phyloP scores from a whole-genome alignment of 2,888 invertebrate species.

The Patella ulyssiponensis region DNA sequence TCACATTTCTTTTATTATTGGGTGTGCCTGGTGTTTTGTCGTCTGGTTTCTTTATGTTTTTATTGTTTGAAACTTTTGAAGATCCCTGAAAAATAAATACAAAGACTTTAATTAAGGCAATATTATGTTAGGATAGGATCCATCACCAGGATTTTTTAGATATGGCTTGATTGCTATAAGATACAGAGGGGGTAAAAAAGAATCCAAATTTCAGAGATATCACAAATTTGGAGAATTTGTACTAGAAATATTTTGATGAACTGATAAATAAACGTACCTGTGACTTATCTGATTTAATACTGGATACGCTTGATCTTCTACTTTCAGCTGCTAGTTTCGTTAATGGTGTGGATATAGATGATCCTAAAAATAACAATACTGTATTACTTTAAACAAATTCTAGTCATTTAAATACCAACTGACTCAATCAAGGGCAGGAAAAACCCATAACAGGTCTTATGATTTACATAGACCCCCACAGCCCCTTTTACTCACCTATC shows the following conservation, averaged over 20 bases:
- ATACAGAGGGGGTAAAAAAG: too few relatives aligned
- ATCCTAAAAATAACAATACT: not conserved
- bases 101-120: not conserved
- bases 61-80: slow-evolving; percentile 38
- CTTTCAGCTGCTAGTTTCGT: slow-evolving; percentile 2
- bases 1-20: slow-evolving; percentile 38
- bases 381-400: too few relatives aligned
- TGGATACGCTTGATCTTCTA: not conserved
- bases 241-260: not conserved
- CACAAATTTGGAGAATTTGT: not conserved
- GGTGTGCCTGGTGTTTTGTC: slow-evolving; percentile 6
- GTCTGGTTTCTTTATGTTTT: slow-evolving; percentile 34
- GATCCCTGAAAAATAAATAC: slow-evolving; percentile 36
- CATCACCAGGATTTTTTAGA: too few relatives aligned
- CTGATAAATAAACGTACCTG: not conserved
- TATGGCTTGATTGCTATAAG: too few relatives aligned
- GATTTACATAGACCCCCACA: too few relatives aligned
- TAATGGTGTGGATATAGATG: not conserved
- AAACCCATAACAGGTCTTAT: too few relatives aligned
- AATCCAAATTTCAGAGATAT: too few relatives aligned
- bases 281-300: not conserved
- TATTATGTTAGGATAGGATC: too few relatives aligned
- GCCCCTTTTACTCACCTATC: too few relatives aligned
- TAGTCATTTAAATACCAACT: too few relatives aligned
- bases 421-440: too few relatives aligned